These are phyloP conservation scores for Pyrrhia umbra DNA, from an alignment of 2,888 invertebrate genomes.

Conservation along the genomic window DNA sequence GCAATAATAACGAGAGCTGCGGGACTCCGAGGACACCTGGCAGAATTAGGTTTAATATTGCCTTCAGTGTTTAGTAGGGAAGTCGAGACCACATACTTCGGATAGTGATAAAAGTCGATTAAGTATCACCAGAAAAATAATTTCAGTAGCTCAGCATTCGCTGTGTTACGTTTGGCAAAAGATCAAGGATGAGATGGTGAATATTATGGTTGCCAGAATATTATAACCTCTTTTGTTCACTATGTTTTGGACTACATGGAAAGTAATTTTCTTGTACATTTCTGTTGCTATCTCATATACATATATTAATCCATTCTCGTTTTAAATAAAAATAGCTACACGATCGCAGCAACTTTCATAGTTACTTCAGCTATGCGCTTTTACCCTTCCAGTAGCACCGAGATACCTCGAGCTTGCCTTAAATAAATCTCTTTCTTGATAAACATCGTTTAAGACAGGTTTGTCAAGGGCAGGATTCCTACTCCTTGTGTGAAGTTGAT, in stretches of 20 bases:
- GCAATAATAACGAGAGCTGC: constrained; percentile 32
- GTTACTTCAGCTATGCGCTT: constrained; percentile 23
- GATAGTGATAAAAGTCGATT: not conserved
- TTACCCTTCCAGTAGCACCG: not conserved
- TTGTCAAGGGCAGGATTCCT: not conserved
- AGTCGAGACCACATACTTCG: not conserved
- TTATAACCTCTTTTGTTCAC: no score
- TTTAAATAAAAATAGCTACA: constrained; percentile 17
- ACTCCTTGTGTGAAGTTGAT: constrained; percentile 18
- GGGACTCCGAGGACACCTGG: constrained; percentile 28
- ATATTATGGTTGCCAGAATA: no score
- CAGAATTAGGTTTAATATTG: constrained; percentile 18
- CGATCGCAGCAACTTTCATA: constrained; percentile 17
- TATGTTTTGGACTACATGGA: no score
- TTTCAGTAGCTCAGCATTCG: not conserved
- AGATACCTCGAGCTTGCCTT: constrained; percentile 13
- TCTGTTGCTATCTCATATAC: not conserved
- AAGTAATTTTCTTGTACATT: no score
- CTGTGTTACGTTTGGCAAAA: not conserved
- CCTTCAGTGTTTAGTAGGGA: constrained; percentile 13
- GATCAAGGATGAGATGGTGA: not conserved
- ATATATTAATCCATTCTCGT: not conserved
- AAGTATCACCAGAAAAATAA: not conserved
- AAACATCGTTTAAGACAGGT: constrained; percentile 35
- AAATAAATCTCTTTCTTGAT: constrained; percentile 31